Conservation (phyloP, 2,888 invertebrate genomes). For the Rhopalosiphum nymphaeae region DNA sequence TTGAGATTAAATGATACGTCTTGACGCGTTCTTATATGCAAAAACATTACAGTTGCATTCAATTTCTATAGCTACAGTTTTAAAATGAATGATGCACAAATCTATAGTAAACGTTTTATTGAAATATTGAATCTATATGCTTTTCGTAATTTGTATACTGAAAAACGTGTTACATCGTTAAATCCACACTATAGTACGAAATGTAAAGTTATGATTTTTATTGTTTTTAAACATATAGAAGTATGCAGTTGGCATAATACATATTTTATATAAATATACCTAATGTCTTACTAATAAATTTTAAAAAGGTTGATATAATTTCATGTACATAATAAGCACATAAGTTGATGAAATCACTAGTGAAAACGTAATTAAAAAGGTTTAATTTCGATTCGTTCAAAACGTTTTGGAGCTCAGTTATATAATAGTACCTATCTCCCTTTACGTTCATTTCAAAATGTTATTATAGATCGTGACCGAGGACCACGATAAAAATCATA, state of each 20-base stretch:
- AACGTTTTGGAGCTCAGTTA: neutral
- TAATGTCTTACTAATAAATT: neutral
- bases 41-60: neutral
- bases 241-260: neutral
- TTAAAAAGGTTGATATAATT: neutral
- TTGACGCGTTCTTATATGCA: neutral
- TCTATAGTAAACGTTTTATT: too few relatives aligned
- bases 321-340: neutral
- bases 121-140: neutral
- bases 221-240: neutral
- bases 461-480: neutral
- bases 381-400: neutral
- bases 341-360: neutral
- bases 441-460: neutral
- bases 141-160: neutral
- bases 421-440: neutral
- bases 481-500: neutral
- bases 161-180: neutral
- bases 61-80: neutral
- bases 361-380: neutral
- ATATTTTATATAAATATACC: neutral
- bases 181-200: neutral
- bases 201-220: neutral
- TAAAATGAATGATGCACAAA: neutral
- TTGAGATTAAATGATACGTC: neutral